Conservation (phyloP, 1,140 invertebrate genomes). For the Ceratosolen solmsi region DNA sequence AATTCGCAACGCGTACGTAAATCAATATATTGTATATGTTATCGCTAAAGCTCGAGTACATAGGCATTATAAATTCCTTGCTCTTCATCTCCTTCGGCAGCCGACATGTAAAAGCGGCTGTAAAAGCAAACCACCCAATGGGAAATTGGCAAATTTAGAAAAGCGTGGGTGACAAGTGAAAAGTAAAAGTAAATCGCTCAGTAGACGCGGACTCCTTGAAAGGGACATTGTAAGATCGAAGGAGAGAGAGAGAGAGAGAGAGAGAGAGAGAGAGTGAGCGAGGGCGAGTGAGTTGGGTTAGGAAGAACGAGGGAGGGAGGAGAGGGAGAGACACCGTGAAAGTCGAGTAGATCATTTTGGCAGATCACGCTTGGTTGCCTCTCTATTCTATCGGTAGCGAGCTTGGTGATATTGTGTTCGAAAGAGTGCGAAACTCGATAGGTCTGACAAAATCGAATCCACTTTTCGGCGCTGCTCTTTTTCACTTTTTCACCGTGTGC, state of each 20-base stretch:
- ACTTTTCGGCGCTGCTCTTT: constrained; percentile 8
- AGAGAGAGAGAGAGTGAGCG: neutral
- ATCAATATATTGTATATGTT: constrained; percentile 13
- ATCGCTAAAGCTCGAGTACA: neutral
- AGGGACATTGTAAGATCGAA: neutral
- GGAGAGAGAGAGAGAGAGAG: too few species aligned
- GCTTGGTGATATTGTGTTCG: constrained; percentile 7
- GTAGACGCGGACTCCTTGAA: constrained; percentile 18
- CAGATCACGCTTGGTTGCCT: constrained; percentile 56
- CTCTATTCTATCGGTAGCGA: constrained; percentile 23
- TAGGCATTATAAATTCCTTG: constrained; percentile 11
- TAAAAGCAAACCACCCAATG: neutral
- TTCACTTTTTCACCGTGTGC: neutral
- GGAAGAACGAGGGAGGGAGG: neutral
- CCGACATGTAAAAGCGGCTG: neutral
- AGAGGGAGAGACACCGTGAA: neutral
- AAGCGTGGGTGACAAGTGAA: neutral
- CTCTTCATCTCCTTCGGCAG: neutral
- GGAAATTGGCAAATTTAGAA: neutral
- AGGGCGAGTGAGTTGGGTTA: neutral
- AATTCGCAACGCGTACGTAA: neutral
- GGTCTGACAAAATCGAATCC: constrained; percentile 29
- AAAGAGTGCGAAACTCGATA: constrained; percentile 30
- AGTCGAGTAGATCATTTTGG: constrained; percentile 56
- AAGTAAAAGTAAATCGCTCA: constrained; percentile 45